Evolutionary conservation across 2,888 invertebrate species (phyloP).

Genomic region (Thysanoteuthis rhombus): DNA sequence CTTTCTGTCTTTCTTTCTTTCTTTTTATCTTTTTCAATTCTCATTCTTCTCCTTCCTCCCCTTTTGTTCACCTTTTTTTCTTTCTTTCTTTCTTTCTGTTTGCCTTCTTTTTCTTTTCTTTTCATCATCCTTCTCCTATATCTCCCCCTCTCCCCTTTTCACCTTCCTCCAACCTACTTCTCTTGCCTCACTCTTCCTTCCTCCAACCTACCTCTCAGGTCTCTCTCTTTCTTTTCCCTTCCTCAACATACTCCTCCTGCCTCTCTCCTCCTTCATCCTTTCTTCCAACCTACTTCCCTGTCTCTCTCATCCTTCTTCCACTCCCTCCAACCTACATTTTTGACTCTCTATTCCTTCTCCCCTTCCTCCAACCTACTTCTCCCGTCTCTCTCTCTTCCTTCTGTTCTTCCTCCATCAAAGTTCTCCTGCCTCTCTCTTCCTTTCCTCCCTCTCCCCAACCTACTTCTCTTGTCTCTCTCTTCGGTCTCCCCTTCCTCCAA

Average conservation of each 20-base stretch:
- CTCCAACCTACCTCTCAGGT: background rate
- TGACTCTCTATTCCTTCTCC: too few relatives aligned
- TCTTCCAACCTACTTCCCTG: background rate
- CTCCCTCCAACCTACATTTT: too few relatives aligned
- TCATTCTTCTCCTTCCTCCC: too few relatives aligned
- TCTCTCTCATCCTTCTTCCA: background rate
- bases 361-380: background rate
- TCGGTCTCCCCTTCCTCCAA: background rate
- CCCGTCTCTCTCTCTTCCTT: background rate
- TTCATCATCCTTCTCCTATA: too few relatives aligned
- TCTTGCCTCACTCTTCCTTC: too few relatives aligned
- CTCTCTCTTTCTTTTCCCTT: background rate
- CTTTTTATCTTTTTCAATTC: background rate
- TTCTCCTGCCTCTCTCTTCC: too few relatives aligned
- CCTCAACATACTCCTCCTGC: background rate
- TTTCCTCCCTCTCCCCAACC: background rate
- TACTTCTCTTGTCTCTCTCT: background rate
- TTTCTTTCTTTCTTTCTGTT: too few relatives aligned
- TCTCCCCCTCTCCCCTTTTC: background rate
- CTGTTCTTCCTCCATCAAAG: background rate
- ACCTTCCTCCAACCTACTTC: background rate
- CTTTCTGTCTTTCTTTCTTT: background rate
- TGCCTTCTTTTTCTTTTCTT: too few relatives aligned
- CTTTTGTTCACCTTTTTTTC: background rate
- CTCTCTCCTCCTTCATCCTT: background rate